phyloP scores from a whole-genome alignment of 1,140 invertebrate species.

The Drosophila hydei region DNA sequence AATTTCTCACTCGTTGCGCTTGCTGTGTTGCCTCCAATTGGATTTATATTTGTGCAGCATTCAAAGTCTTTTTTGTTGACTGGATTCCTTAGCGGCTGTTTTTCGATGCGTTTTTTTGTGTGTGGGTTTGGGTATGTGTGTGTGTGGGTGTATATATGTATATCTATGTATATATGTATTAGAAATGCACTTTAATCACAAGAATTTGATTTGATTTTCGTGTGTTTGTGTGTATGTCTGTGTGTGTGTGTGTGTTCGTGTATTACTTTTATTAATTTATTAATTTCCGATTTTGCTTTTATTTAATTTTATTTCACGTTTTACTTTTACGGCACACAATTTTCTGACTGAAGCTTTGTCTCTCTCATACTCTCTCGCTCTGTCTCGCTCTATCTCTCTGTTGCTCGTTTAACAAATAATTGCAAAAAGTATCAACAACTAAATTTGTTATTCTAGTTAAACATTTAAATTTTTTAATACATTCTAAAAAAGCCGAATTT shows the following conservation, averaged over 20 bases:
- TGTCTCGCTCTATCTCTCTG: slow-evolving; percentile 9
- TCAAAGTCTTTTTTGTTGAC: slow-evolving; percentile 16
- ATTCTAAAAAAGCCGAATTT: slow-evolving; percentile 72
- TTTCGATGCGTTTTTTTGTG: slow-evolving; percentile 50
- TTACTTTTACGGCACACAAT: slow-evolving; percentile 52
- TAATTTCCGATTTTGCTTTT: slow-evolving; percentile 26
- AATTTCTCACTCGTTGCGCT: slow-evolving; percentile 21
- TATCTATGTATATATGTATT: slow-evolving; percentile 61
- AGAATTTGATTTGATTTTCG: slow-evolving; percentile 72
- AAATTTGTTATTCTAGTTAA: slow-evolving; percentile 83
- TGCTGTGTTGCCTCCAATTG: slow-evolving; percentile 22
- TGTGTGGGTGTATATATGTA: slow-evolving; percentile 34
- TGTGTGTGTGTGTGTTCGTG: slow-evolving; percentile 16
- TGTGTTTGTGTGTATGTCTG: slow-evolving; percentile 20
- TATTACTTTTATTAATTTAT: slow-evolving; percentile 37
- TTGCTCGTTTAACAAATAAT: slow-evolving; percentile 74
- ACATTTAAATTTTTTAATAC: slow-evolving; percentile 76
- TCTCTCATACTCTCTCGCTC: slow-evolving; percentile 4
- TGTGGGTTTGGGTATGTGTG: slow-evolving; percentile 35
- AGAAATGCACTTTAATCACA: slow-evolving; percentile 84
- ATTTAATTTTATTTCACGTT: slow-evolving; percentile 43
- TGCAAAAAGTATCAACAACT: slow-evolving; percentile 81
- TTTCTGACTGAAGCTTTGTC: slow-evolving; percentile 54
- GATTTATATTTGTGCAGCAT: slow-evolving; percentile 30
- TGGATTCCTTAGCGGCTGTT: slow-evolving; percentile 25